Conservation (phyloP, 1,140 invertebrate genomes). For the Neodiprion virginianus region DNA sequence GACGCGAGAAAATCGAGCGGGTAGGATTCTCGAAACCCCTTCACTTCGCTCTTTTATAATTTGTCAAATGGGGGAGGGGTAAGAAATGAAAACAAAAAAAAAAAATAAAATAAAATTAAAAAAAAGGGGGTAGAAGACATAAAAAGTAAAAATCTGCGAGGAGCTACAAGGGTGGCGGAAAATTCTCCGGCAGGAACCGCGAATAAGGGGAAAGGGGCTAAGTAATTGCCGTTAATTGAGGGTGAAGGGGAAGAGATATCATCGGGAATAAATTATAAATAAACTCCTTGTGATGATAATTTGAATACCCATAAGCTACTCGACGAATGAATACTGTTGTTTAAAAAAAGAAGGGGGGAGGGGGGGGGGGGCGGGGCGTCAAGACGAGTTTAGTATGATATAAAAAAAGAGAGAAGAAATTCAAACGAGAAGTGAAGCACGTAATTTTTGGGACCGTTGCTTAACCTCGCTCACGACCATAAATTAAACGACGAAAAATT, state of each 20-base stretch:
- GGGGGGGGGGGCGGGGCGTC: not conserved
- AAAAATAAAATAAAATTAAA: too few relatives aligned
- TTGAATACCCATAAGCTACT: not conserved
- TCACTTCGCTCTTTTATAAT: not conserved
- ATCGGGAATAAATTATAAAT: constrained; percentile 2
- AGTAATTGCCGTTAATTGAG: not conserved
- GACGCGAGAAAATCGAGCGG: not conserved
- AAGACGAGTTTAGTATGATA: not conserved
- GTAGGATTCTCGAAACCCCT: not conserved
- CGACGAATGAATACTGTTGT: not conserved
- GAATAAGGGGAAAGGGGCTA: not conserved
- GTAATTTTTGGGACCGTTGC: too few relatives aligned
- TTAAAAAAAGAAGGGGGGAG: not conserved
- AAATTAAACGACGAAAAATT: constrained; percentile 34
- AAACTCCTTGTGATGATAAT: not conserved
- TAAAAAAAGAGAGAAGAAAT: not conserved
- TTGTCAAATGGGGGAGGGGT: not conserved
- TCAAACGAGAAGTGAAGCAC: too few relatives aligned
- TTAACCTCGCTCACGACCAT: not conserved
- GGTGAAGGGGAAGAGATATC: not conserved
- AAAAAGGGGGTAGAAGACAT: too few relatives aligned
- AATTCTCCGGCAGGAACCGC: not conserved
- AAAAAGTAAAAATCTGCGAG: too few relatives aligned
- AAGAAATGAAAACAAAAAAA: too few relatives aligned
- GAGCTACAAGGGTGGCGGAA: not conserved